A percentile compares a stretch with the other conserved stretches of the same genome.
Conservation (phyloP, 2,113 vertebrate species). For the Melozone crissalis region DNA sequence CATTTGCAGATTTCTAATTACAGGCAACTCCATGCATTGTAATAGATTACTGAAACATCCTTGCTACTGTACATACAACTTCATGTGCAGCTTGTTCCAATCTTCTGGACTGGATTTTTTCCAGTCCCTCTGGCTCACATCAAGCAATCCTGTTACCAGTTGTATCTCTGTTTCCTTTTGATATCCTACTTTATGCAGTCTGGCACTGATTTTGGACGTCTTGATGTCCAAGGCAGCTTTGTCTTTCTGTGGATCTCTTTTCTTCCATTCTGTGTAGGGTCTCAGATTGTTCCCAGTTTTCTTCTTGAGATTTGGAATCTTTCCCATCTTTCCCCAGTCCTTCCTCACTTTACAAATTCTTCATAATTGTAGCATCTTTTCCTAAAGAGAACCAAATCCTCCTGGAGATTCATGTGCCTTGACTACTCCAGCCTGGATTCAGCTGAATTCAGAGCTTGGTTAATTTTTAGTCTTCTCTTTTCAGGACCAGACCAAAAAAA, state of each 20-base stretch:
- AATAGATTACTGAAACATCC: background rate
- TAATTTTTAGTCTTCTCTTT: background rate
- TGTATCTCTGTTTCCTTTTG: background rate
- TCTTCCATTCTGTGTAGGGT: background rate
- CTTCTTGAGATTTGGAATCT: background rate
- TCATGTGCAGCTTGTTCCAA: background rate
- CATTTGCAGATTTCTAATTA: constrained; percentile 22
- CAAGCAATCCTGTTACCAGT: background rate
- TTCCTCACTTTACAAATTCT: background rate
- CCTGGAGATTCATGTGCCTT: background rate
- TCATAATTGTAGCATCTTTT: background rate
- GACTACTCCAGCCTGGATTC: background rate
- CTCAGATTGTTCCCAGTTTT: background rate
- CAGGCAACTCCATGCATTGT: background rate
- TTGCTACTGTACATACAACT: background rate
- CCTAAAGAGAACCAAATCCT: background rate
- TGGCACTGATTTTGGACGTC: background rate
- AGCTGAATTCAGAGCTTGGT: background rate
- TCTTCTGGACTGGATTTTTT: background rate
- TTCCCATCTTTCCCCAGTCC: background rate
- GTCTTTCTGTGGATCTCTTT: background rate
- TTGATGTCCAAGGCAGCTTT: background rate
- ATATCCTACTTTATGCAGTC: background rate
- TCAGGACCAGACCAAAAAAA: background rate
- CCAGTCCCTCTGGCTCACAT: background rate